Conservation (phyloP, 1,140 invertebrate genomes). For the Hypsibius dujardini region DNA sequence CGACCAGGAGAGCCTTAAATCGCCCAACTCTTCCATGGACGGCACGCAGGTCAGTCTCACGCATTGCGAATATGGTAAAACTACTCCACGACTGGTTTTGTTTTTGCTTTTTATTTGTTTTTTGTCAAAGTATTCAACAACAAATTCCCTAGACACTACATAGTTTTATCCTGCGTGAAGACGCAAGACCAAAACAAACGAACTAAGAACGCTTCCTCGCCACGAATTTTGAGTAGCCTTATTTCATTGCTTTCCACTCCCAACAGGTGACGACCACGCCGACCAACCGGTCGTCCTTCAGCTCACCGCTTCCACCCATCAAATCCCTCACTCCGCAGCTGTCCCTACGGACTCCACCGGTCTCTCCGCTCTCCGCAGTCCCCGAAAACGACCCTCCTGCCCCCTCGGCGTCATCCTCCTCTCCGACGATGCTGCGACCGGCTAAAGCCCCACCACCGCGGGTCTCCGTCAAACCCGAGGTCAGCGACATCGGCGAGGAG, state of each 20-base stretch:
- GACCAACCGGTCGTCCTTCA: constrained; percentile 48
- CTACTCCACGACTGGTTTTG: no score
- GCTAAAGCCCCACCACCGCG: not conserved
- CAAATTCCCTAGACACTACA: no score
- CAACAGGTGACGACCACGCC: constrained; percentile 21
- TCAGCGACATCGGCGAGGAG: constrained; percentile 18
- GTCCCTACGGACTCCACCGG: not conserved
- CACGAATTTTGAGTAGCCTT: no score
- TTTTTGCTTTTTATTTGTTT: no score
- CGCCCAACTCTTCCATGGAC: constrained; percentile 34
- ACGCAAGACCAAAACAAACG: no score
- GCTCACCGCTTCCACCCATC: constrained; percentile 22
- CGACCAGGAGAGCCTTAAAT: constrained; percentile 30
- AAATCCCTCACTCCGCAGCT: not conserved
- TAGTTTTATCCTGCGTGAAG: no score
- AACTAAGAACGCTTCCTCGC: no score
- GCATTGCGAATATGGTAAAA: no score
- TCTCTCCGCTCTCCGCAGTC: not conserved
- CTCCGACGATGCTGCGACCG: not conserved
- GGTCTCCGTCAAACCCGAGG: constrained; percentile 3
- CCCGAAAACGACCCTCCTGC: not conserved
- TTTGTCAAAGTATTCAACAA: no score
- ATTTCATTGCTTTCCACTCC: no score
- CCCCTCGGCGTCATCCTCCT: not conserved
- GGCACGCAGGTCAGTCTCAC: no score